Conservation (phyloP, 2,797 vertebrate genomes). For the Strix occidentalis region DNA sequence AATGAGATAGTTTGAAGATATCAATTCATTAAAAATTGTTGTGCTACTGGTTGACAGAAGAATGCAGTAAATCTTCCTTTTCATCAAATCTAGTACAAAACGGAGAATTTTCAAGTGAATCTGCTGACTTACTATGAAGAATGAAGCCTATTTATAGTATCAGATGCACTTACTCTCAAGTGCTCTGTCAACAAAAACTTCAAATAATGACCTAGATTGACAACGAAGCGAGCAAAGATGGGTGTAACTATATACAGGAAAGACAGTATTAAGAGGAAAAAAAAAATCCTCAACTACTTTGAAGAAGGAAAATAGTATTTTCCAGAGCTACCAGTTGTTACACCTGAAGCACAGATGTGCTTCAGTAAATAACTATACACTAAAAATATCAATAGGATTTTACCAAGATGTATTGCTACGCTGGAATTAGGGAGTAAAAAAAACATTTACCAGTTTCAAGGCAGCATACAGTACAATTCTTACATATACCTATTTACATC, state of each 20-base stretch:
- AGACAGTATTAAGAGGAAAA: background rate
- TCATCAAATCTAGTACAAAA: background rate
- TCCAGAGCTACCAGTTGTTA: background rate
- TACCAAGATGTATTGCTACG: background rate
- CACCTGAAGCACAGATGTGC: background rate
- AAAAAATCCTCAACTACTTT: background rate
- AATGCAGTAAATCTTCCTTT: background rate
- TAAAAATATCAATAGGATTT: background rate
- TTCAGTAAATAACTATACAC: background rate
- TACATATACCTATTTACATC: background rate
- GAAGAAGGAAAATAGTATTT: background rate
- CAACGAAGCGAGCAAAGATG: background rate
- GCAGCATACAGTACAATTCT: background rate
- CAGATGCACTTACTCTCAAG: background rate
- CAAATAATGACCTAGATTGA: slow-evolving; percentile 8
- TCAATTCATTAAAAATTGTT: background rate
- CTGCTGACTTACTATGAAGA: slow-evolving; percentile 1
- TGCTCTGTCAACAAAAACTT: slow-evolving; percentile 18
- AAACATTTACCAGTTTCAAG: background rate
- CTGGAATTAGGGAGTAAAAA: background rate
- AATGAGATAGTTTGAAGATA: background rate
- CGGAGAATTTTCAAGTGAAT: background rate
- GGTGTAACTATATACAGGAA: background rate
- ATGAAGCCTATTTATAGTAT: slow-evolving; percentile 1
- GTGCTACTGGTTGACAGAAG: background rate